Evolutionary conservation across 2,797 vertebrate genomes (phyloP), one percentile per base, ranked within the genome.

Genomic region (Novumbra hubbsi): DNA sequence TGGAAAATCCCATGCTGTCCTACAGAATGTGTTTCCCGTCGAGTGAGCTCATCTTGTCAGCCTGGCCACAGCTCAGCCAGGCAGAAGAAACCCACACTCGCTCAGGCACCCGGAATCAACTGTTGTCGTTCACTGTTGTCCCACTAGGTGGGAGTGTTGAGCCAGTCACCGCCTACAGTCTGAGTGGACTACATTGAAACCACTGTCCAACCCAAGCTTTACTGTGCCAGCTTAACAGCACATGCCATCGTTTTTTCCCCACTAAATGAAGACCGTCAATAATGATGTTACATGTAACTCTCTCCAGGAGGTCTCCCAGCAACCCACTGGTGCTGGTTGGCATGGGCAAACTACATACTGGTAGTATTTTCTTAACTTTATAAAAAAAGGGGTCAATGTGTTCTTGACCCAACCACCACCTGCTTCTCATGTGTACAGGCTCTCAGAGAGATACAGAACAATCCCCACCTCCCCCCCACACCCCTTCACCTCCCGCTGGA

Each of bases 121-220:
- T 45, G 50, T 8, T 71, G 73, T 79, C 32, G 16, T 45, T 11
- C 72, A 0, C 1, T 3, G 16, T 63, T 32, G 0, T 0, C 70
- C 83, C 94, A 91, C 93, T 92, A 84, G 94, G 92, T 88, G 92
- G 90, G 88, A 91, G 88, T 93, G 84, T 94, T 93, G 91, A 93
- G 92, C 93, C 87, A 90, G 83, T 81, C 17, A 84, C 77, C 28
- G 67, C 55, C 21, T 60, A 21, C 55, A 24, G 11, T 60, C 21
- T 17, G 9, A 7, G 67, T 27, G 24, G 24, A 49, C 48, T 24
- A 49, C 17, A 9, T 16, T 5, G 21, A 45, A 21, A 0, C 27
- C 21, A 15, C 21, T 24, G 16, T 68, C 21, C 15, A 27, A 12
- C 55, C 55, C n/a, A 57, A 57, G 24, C 55, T 21, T 57, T 21